Base-by-base conservation (phyloP, 2,888 invertebrate genomes). In the Maniola hyperantus region DNA sequence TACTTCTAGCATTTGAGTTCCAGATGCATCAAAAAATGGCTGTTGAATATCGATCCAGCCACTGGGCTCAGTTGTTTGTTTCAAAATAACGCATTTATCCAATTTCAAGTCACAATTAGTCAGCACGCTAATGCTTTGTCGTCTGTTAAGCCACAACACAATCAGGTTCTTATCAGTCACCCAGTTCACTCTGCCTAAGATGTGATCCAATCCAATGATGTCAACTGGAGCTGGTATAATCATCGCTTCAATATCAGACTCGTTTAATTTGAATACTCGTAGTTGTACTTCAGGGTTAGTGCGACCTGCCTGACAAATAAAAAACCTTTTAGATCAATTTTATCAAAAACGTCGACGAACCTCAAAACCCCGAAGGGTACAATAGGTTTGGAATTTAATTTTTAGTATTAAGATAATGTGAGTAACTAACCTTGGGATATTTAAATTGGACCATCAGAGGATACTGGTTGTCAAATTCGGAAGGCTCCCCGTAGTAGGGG, bases 61-160 rank as follows among this genome's bases (percentile, higher is more conserved):
- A 0, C 93, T 87, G 0, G 92, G 84, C 77, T 96, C 95, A 0
- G 83, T 82, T n/a, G 85, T 70, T 79, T 92, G 71, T 81, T 89
- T 77, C 0, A 90, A 76, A 57, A 89, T 84, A 59, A 81, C 86
- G 73, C 93, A 93, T 72, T 86, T 87, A 64, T 90, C 85, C 48
- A 78, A 77, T 33, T 75, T 77, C 18, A 92, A 71, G 64, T 93
- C 85, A 79, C 96, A 96, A 34, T 94, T 87, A 13, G 94, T 91
- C 51, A 95, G 78, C 26, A 94, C 85, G 44, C 95, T 93, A 61
- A 94, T 77, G 80, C 95, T 98, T 85, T 99, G 99, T 33, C 96
- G 93, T 63, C 99, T 93, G 83, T 98, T 98, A 65, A 97, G 91
- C 96, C 98, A 98, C 6, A 96, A 93, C 0, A 96, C 95, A 0